Evolutionary conservation across 1,140 invertebrate species (phyloP).

Genomic region (Drosophila teissieri): DNA sequence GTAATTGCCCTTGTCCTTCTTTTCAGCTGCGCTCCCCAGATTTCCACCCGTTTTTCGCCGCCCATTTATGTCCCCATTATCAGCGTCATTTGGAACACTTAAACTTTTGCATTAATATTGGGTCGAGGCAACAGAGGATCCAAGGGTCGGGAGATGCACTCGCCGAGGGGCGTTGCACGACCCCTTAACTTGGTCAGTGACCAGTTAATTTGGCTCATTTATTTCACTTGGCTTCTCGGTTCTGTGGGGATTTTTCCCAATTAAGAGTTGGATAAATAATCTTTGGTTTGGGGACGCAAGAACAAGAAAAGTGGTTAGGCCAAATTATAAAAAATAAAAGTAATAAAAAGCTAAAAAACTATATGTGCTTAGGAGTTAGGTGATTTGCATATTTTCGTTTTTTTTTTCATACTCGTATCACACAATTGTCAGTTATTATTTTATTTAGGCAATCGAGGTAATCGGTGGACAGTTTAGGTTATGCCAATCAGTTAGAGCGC

Average conservation of each 20-base stretch:
- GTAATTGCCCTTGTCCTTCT: constrained; percentile 27
- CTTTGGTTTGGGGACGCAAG: neutral
- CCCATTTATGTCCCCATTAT: constrained; percentile 38
- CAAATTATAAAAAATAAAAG: neutral
- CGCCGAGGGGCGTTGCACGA: constrained; percentile 2
- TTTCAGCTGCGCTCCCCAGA: neutral
- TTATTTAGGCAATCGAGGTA: neutral
- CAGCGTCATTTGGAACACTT: constrained; percentile 58
- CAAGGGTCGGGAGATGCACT: constrained; percentile 4
- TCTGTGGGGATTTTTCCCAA: neutral
- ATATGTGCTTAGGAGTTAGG: no score
- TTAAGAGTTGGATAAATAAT: constrained; percentile 19
- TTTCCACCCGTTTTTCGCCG: neutral
- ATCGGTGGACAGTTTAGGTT: neutral
- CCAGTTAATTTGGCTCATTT: constrained; percentile 51
- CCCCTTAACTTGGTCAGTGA: constrained; percentile 18
- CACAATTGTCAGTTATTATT: neutral
- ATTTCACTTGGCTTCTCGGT: constrained; percentile 31
- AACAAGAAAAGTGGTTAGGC: neutral
- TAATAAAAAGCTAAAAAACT: neutral
- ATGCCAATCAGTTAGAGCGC: neutral
- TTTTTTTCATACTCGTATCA: no score
- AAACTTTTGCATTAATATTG: constrained; percentile 56
- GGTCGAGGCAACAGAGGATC: neutral
- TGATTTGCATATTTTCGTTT: no score